Evolutionary conservation across 35 echinoderm and acorn worm species (phyloP).

Genomic region (Lytechinus variegatus): DNA sequence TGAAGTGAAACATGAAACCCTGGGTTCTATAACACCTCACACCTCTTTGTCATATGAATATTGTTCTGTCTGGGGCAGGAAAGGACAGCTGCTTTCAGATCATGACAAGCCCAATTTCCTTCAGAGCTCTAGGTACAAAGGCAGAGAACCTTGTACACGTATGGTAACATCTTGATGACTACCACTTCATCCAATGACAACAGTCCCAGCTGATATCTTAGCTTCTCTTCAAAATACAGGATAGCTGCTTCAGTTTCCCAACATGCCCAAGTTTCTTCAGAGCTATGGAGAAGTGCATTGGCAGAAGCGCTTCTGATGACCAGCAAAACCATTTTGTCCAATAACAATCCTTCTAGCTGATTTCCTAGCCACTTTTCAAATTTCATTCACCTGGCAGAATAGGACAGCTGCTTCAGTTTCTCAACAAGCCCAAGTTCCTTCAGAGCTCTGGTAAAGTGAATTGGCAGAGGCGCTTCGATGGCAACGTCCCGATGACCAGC

Average conservation of each 20-base stretch:
- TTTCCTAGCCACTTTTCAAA: background rate
- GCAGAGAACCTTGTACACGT: too few species aligned
- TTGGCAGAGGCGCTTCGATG: constrained; percentile 45
- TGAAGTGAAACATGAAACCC: background rate
- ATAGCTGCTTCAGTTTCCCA: background rate
- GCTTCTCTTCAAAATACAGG: background rate
- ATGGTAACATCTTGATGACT: too few species aligned
- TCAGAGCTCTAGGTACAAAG: too few species aligned
- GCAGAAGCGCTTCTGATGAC: constrained; percentile 30
- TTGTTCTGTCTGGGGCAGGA: too few species aligned
- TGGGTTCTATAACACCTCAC: background rate
- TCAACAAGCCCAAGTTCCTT: constrained; percentile 39
- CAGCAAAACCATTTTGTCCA: too few species aligned
- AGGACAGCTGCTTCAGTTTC: background rate
- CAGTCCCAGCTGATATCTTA: background rate
- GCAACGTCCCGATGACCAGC: constrained; percentile 1
- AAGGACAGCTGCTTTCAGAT: too few species aligned
- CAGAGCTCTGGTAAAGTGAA: constrained; percentile 57
- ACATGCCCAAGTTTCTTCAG: constrained; percentile 42
- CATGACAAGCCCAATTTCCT: too few species aligned
- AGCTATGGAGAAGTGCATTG: constrained; percentile 52
- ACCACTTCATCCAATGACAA: background rate
- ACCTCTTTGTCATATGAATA: background rate
- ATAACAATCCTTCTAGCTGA: background rate
- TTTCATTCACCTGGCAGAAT: background rate